phyloP scores from a whole-genome alignment of 2,797 vertebrate species.

The Gephyroberyx darwinii region DNA sequence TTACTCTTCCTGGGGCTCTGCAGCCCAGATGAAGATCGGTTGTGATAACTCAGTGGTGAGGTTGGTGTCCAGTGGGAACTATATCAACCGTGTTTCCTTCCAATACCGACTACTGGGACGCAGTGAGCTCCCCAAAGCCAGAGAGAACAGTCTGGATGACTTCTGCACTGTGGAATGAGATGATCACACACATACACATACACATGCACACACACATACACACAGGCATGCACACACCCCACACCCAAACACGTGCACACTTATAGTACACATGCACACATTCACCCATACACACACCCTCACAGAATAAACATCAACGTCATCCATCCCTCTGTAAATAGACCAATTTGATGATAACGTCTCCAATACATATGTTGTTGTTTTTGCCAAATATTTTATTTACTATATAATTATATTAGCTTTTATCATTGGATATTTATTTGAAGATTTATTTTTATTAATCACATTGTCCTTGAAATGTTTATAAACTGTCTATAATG shows the following conservation, averaged over 20 bases:
- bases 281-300: not conserved
- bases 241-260: constrained; percentile 25
- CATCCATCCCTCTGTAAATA: constrained; percentile 60
- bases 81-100: constrained; percentile 92
- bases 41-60: constrained; percentile 95
- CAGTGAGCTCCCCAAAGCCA: constrained; percentile 83
- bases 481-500: constrained; percentile 1
- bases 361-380: constrained; percentile 48
- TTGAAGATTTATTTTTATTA: constrained; percentile 38
- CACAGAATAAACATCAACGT: constrained; percentile 15
- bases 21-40: constrained; percentile 95
- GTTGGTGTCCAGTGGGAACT: constrained; percentile 94
- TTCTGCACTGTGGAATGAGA: constrained; percentile 85
- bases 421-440: constrained; percentile 64
- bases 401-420: constrained; percentile 24
- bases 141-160: constrained; percentile 89
- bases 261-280: not conserved
- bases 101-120: constrained; percentile 90
- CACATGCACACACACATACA: constrained; percentile 26
- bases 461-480: constrained; percentile 20
- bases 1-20: constrained; percentile 24
- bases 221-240: constrained; percentile 16
- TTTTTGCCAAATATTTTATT: constrained; percentile 55
- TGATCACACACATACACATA: constrained; percentile 23
- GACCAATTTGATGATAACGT: constrained; percentile 27